Percentiles rank a stretch among this genome's conserved stretches.
These are phyloP conservation scores for Athene noctua DNA, from an alignment of 2,113 vertebrate genomes.

Conservation along the genomic window DNA sequence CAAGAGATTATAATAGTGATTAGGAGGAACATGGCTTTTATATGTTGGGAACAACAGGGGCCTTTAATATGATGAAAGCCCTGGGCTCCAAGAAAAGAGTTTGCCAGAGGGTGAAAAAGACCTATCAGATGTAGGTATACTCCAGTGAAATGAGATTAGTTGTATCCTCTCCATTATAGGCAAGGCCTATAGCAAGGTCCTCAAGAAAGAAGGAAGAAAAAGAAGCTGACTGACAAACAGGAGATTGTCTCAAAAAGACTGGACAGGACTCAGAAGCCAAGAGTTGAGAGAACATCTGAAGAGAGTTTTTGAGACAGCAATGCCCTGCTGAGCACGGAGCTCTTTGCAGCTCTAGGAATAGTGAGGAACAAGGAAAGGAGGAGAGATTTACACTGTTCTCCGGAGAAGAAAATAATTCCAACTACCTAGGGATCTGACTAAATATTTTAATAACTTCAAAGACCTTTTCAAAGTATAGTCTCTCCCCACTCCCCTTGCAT, in stretches of 20 bases:
- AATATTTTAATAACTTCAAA: not conserved
- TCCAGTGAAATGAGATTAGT: not conserved
- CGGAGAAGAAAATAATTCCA: not conserved
- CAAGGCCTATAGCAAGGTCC: not conserved
- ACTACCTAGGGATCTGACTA: rapidly evolving
- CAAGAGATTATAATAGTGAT: too few species aligned
- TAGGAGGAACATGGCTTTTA: not conserved
- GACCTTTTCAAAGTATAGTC: not conserved
- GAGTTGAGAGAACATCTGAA: not conserved
- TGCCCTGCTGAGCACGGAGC: not conserved
- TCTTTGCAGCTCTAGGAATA: rapidly evolving
- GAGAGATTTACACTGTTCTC: not conserved
- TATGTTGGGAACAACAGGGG: not conserved
- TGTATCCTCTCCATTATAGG: rapidly evolving
- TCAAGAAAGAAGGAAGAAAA: not conserved
- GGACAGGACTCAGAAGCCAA: not conserved
- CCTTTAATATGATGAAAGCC: not conserved
- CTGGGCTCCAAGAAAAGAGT: rapidly evolving
- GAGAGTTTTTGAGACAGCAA: not conserved
- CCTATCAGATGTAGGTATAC: not conserved
- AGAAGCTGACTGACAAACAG: not conserved
- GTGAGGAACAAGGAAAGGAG: not conserved
- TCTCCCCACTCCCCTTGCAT: not conserved
- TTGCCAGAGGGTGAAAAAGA: not conserved
- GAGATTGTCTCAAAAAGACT: not conserved